Conservation (phyloP, 2,113 vertebrate species). For the Prinia subflava region DNA sequence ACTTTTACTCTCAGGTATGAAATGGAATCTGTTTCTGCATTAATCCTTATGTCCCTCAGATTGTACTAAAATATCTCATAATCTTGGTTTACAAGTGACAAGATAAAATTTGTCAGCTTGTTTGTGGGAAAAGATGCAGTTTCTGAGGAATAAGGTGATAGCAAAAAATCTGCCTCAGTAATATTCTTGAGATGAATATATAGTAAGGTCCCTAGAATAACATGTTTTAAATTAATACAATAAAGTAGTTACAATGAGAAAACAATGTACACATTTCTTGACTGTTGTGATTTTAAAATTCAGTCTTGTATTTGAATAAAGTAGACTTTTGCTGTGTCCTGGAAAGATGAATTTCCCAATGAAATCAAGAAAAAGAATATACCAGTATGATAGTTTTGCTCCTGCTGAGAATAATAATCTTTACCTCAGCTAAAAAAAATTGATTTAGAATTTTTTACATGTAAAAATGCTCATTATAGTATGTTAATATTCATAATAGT, state of each 20-base stretch:
- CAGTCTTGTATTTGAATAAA: not conserved
- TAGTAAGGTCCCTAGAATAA: not conserved
- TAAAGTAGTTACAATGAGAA: not conserved
- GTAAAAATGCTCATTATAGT: not conserved
- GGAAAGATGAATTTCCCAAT: not conserved
- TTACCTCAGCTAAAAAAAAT: not conserved
- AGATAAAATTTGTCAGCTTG: not conserved
- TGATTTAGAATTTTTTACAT: not conserved
- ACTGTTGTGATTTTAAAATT: not conserved
- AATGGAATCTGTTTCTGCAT: not conserved
- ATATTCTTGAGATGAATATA: not conserved
- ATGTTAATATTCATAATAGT: not conserved
- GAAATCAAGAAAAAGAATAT: not conserved
- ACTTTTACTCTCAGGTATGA: not conserved
- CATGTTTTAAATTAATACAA: not conserved
- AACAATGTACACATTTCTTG: not conserved
- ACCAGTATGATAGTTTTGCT: not conserved
- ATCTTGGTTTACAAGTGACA: not conserved
- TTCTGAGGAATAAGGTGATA: not conserved
- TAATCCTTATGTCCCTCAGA: not conserved
- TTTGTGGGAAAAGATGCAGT: not conserved
- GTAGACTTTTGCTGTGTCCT: not conserved
- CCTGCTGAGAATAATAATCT: not conserved
- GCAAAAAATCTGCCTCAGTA: not conserved
- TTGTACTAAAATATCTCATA: not conserved